These are phyloP conservation scores for Tyrophagus putrescentiae DNA, from an alignment of 1,140 invertebrate species.

Conservation along the genomic window DNA sequence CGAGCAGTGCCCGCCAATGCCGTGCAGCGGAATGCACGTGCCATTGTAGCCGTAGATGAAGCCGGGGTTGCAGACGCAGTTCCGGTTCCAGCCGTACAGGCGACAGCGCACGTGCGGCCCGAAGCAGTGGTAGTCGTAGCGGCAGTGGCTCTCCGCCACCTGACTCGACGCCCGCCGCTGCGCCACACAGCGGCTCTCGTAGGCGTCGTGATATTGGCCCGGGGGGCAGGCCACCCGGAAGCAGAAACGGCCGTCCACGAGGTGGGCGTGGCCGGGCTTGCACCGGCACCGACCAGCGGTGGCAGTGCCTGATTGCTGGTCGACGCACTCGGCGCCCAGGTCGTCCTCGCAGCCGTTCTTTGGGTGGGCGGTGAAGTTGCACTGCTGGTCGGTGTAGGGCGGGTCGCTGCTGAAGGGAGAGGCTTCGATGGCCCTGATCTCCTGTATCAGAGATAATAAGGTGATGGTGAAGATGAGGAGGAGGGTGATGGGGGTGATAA, in stretches of 20 bases:
- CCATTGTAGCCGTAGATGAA: neutral
- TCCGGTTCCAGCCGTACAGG: constrained; percentile 5
- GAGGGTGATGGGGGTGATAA: no score
- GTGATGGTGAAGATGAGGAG: no score
- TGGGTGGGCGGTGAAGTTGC: constrained; percentile 7
- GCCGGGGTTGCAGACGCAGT: constrained; percentile 12
- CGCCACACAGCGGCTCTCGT: neutral
- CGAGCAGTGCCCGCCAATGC: constrained; percentile 2
- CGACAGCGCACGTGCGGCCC: constrained; percentile 6
- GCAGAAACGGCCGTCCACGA: constrained; percentile 1
- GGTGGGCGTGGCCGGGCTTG: neutral
- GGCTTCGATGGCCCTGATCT: no score
- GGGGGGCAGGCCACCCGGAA: neutral
- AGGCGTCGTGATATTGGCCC: constrained; percentile 9
- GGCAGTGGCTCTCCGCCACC: constrained; percentile 2
- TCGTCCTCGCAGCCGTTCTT: constrained; percentile 4
- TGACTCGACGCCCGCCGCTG: neutral
- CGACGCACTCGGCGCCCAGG: neutral
- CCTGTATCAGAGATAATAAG: no score
- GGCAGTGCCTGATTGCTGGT: no score
- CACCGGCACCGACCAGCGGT: constrained; percentile 4
- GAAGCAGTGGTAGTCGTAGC: constrained; percentile 18
- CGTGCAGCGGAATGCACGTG: neutral
- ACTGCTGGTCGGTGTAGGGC: neutral
- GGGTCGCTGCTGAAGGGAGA: no score